A percentile compares a stretch with the other conserved stretches of the same genome.
Conservation (phyloP, 2,888 invertebrate genomes). For the Harmothoe impar region DNA sequence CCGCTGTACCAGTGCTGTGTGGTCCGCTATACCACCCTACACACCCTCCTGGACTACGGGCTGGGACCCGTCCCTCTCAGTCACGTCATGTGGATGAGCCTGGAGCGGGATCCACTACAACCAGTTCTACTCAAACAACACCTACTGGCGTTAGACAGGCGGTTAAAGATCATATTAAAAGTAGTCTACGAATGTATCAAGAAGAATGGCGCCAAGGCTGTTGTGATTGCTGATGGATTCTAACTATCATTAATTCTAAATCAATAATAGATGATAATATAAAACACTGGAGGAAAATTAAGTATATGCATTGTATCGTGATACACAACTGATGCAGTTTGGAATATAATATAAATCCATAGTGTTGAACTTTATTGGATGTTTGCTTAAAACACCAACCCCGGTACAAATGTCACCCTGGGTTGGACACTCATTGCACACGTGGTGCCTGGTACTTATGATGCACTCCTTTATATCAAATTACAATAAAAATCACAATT, state of each 20-base stretch:
- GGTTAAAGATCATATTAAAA: slow-evolving; percentile 91
- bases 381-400: too few species aligned
- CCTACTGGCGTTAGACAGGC: slow-evolving; percentile 93
- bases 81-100: slow-evolving; percentile 89
- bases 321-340: too few species aligned
- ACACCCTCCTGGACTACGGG: slow-evolving; percentile 87
- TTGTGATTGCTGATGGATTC: slow-evolving; percentile 57
- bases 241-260: neutral
- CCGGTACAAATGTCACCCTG: too few species aligned
- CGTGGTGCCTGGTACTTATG: too few species aligned
- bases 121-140: slow-evolving; percentile 97
- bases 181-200: slow-evolving; percentile 90
- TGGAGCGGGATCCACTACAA: slow-evolving; percentile 91
- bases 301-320: too few species aligned
- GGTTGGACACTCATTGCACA: too few species aligned
- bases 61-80: slow-evolving; percentile 86
- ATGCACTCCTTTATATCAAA: too few species aligned
- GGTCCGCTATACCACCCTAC: slow-evolving; percentile 93
- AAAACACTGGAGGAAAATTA: too few species aligned
- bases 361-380: too few species aligned
- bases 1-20: slow-evolving; percentile 97
- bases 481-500: too few species aligned
- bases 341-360: too few species aligned
- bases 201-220: neutral
- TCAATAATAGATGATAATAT: neutral